Base-by-base conservation (phyloP, 2,888 invertebrate species). In the Adineta ricciae region DNA sequence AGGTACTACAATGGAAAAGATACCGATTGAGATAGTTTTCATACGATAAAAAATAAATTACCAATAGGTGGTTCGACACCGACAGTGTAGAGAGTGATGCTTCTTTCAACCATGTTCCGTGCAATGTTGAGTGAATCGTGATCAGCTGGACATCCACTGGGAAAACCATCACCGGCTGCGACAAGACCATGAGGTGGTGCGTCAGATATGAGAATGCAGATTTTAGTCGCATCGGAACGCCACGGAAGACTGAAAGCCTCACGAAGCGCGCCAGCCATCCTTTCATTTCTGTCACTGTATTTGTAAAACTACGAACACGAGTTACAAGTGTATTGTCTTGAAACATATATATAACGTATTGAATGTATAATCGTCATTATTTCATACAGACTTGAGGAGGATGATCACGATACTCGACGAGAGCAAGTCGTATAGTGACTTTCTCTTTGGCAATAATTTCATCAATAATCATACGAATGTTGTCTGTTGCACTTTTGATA, bases 341-440 rank as follows among this genome's bases (percentile, higher is more conserved):
- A 46, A 46, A 46, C 46, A 46, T 46, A 46, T 46, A 46, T 46
- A 8, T 46, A n/a, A 8, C 46, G 11, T 46, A 46, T 46, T 46
- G 11, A 46, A 46, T 8, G 8, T 11, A 11, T 46, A 8, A 11
- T 46, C 46, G 5, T 11, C 11, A 8, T 46, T 46, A 8, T 46
- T 11, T 11, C 11, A 46, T 46, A 46, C n/a, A 46, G 11, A 46
- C 46, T 11, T 46, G 46, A 46, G 46, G 46, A 46, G 46, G 89
- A 83, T 89, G 89, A 86, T 89, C 89, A 7, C 89, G 87, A 83
- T 89, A 89, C 86, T 89, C 89, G n/a, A 89, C 88, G 27, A 89
- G 86, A 9, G 89, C 89, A 73, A 89, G 86, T 27, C 87, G 87
- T 24, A 89, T 87, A 84, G 89, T 88, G 83, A 88, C 87, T 64